Evolutionary conservation across 2,797 vertebrate genomes (phyloP).

Genomic region (Pteronotus mesoamericanus): DNA sequence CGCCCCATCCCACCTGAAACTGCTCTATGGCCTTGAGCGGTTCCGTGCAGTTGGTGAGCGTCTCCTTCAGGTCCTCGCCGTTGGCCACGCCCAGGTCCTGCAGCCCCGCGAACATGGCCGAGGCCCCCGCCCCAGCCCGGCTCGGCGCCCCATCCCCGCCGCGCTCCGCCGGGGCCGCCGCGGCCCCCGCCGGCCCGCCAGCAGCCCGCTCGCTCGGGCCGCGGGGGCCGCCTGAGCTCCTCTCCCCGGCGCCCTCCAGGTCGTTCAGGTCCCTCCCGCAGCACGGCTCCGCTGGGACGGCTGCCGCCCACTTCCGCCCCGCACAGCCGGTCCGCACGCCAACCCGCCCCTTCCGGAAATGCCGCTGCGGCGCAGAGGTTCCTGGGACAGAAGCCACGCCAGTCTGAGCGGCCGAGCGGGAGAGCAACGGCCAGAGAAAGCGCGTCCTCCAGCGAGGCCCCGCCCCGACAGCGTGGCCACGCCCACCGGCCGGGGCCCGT

Average conservation of each 20-base stretch:
- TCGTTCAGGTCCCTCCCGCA: neutral
- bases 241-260: constrained; percentile 53
- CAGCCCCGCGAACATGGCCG: constrained; percentile 91
- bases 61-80: constrained; percentile 97
- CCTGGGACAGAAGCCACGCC: neutral
- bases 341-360: neutral
- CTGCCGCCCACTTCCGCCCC: neutral
- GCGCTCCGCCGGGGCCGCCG: neutral
- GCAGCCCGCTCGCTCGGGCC: constrained; percentile 42
- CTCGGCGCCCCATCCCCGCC: constrained; percentile 56
- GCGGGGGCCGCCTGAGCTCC: neutral
- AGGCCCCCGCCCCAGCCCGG: neutral
- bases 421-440: neutral
- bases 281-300: neutral
- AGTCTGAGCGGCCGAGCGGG: rapidly evolving
- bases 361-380: neutral
- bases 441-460: rapidly evolving
- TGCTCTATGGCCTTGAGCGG: constrained; percentile 98
- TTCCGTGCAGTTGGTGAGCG: constrained; percentile 97
- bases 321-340: neutral
- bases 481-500: neutral
- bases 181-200: neutral
- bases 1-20: constrained; percentile 88
- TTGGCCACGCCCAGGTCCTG: constrained; percentile 96
- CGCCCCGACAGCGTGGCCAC: neutral